These are phyloP conservation scores for Porites rus DNA, from an alignment of 92 coral and sea anemone genomes.

Conservation along the genomic window DNA sequence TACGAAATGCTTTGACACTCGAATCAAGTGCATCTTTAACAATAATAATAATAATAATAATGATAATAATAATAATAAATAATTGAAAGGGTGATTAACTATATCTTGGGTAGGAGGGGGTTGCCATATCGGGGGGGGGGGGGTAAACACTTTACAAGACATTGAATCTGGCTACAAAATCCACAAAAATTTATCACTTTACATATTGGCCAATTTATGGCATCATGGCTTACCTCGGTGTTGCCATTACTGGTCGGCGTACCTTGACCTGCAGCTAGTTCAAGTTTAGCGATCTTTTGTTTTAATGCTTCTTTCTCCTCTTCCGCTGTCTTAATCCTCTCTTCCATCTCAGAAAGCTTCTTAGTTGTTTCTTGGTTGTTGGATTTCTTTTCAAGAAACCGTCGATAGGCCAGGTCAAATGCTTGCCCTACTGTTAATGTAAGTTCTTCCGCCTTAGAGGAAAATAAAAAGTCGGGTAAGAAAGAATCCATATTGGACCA, in stretches of 20 bases:
- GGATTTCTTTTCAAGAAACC: constrained; percentile 81
- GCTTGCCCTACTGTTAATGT: constrained; percentile 98
- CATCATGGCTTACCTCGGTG: constrained; percentile 14
- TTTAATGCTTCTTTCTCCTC: constrained; percentile 89
- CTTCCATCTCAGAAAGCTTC: constrained; percentile 73
- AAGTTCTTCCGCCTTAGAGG: constrained; percentile 85
- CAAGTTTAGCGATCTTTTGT: constrained; percentile 86
- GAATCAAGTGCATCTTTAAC: too few species aligned
- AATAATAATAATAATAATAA: too few species aligned
- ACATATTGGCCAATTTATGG: too few species aligned
- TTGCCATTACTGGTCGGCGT: constrained; percentile 21
- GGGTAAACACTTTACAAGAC: too few species aligned
- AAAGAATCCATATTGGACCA: not conserved
- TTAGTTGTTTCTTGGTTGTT: constrained; percentile 54
- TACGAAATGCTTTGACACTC: too few species aligned
- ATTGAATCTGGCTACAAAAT: too few species aligned
- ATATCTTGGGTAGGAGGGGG: too few species aligned
- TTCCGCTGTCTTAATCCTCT: constrained; percentile 85
- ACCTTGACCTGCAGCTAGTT: constrained; percentile 53
- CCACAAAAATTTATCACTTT: too few species aligned
- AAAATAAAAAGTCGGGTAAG: not conserved
- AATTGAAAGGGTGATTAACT: too few species aligned
- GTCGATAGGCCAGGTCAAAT: constrained; percentile 93
- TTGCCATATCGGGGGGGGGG: too few species aligned
- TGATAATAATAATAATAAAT: too few species aligned